phyloP scores from a whole-genome alignment of 2,797 vertebrate genomes.

The Falco novaeseelandiae region DNA sequence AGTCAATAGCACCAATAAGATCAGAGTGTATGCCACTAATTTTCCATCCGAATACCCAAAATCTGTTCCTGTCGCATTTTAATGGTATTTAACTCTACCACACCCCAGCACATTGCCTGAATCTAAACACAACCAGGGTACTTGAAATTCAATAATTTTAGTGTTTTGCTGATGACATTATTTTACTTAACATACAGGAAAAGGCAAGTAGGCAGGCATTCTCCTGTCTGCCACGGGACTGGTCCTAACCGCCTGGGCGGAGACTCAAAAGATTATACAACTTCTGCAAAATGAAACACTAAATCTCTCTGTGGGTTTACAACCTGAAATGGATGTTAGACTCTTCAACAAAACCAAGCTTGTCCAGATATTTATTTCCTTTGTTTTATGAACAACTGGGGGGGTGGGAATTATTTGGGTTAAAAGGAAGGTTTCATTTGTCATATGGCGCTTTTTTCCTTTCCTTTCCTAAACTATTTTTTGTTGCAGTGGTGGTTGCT shows the following conservation, averaged over 20 bases:
- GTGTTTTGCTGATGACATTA: not conserved
- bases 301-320: not conserved
- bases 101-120: not conserved
- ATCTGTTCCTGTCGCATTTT: not conserved
- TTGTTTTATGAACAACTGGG: not conserved
- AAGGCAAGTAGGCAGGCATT: not conserved
- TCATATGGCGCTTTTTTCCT: not conserved
- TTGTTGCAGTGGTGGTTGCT: not conserved
- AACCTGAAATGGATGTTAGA: not conserved
- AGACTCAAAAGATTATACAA: not conserved
- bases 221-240: not conserved
- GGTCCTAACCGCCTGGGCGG: not conserved
- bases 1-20: not conserved
- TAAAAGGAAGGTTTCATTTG: not conserved
- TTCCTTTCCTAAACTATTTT: not conserved
- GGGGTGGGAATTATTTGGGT: not conserved
- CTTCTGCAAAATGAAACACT: not conserved
- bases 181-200: not conserved
- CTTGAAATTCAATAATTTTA: not conserved
- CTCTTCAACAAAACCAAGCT: not conserved
- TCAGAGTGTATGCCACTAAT: not conserved
- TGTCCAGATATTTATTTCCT: not conserved
- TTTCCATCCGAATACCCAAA: not conserved
- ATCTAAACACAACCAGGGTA: not conserved
- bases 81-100: not conserved